These are phyloP conservation scores for Echinometra lucunter DNA, from an alignment of 53 echinoderm and acorn worm genomes.

Conservation along the genomic window DNA sequence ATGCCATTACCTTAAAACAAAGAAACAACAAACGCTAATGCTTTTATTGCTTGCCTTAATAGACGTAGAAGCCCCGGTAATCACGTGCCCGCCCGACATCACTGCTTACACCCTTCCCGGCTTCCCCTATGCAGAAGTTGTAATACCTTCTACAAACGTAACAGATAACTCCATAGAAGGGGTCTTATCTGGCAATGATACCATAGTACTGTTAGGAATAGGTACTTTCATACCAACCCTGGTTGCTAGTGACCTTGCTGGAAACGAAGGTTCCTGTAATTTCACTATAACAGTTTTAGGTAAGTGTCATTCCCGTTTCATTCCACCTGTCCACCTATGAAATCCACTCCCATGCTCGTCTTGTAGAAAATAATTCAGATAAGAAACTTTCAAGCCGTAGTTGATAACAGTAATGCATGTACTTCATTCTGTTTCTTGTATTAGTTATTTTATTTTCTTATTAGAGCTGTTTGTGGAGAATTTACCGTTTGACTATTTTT, in stretches of 20 bases:
- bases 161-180: conserved; percentile 28
- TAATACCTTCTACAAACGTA: neutral
- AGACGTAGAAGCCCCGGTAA: neutral
- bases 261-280: neutral
- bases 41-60: neutral
- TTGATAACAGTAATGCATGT: too few relatives aligned
- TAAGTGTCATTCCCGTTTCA: neutral
- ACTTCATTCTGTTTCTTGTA: too few relatives aligned
- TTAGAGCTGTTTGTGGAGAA: too few relatives aligned
- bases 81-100: neutral
- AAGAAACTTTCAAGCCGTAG: too few relatives aligned
- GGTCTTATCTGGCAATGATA: neutral
- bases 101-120: conserved; percentile 1
- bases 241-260: neutral
- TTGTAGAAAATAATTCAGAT: too few relatives aligned
- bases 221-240: neutral
- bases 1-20: too few relatives aligned
- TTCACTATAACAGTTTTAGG: neutral
- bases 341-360: too few relatives aligned
- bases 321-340: too few relatives aligned
- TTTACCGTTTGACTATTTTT: too few relatives aligned
- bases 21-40: neutral
- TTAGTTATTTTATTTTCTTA: too few relatives aligned
- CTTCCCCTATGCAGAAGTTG: neutral
- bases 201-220: neutral